Conservation (phyloP, 2,113 vertebrate genomes). For the Chaetodon auriga region DNA sequence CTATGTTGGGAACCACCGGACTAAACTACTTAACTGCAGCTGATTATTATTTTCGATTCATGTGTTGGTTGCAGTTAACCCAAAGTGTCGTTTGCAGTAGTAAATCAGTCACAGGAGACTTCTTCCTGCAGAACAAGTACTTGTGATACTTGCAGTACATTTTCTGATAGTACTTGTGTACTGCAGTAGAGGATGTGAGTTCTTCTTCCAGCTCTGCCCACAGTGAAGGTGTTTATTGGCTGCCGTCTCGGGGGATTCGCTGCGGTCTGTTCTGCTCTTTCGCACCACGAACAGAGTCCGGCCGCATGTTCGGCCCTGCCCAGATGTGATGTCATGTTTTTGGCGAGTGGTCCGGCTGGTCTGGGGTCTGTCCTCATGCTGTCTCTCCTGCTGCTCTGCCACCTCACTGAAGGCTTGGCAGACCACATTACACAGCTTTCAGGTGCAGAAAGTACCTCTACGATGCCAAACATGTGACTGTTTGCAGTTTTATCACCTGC, state of each 20-base stretch:
- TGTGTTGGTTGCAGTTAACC: too few species aligned
- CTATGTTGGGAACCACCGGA: too few species aligned
- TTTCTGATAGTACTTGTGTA: neutral
- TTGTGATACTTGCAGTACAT: neutral
- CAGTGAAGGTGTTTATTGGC: slow-evolving; percentile 19
- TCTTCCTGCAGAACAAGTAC: neutral
- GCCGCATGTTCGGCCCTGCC: slow-evolving; percentile 37
- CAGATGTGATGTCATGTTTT: slow-evolving; percentile 75
- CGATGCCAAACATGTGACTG: slow-evolving; percentile 25
- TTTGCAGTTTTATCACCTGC: slow-evolving; percentile 9
- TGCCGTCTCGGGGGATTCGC: slow-evolving; percentile 1
- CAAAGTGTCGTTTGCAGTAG: too few species aligned
- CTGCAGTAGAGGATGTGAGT: neutral
- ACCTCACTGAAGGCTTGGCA: slow-evolving; percentile 26
- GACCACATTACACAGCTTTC: neutral
- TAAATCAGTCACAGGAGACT: too few species aligned
- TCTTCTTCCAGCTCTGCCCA: neutral
- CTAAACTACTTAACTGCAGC: too few species aligned
- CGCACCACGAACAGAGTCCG: slow-evolving; percentile 10
- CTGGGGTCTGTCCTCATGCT: slow-evolving; percentile 45
- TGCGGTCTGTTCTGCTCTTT: slow-evolving; percentile 27
- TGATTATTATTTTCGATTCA: too few species aligned
- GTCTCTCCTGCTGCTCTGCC: slow-evolving; percentile 45
- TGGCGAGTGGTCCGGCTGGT: slow-evolving; percentile 58
- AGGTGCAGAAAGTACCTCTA: slow-evolving; percentile 33